Conservation (phyloP, 2,888 invertebrate species). For the Dryobotodes eremita region DNA sequence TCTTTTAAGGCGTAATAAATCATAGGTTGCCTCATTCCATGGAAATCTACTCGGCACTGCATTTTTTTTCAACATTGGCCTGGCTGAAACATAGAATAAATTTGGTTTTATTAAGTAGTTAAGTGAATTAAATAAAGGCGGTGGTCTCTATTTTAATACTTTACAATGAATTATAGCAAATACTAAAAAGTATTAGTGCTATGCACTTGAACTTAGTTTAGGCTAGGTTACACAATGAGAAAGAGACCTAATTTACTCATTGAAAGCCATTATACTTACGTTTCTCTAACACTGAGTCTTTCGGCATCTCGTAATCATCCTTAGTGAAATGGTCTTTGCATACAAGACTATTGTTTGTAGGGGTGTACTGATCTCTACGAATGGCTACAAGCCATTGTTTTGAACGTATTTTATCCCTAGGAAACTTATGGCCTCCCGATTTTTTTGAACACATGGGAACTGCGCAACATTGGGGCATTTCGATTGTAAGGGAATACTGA, state of each 20-base stretch:
- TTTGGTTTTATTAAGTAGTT: too few relatives aligned
- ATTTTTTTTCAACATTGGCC: too few relatives aligned
- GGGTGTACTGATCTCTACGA: constrained; percentile 4
- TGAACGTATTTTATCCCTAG: constrained; percentile 30
- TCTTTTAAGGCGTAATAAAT: too few relatives aligned
- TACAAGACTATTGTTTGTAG: constrained; percentile 7
- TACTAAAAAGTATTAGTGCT: background rate
- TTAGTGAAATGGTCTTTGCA: constrained; percentile 10
- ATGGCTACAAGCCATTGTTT: constrained; percentile 44
- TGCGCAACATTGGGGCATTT: constrained; percentile 18
- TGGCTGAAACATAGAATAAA: too few relatives aligned
- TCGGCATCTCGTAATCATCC: constrained; percentile 15
- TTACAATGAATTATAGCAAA: background rate
- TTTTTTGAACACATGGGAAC: constrained; percentile 36
- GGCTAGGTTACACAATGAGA: background rate
- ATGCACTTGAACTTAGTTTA: background rate
- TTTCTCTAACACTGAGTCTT: constrained; percentile 4
- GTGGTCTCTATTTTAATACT: background rate
- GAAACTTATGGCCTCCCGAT: constrained; percentile 52
- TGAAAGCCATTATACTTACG: background rate
- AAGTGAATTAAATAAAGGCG: too few relatives aligned
- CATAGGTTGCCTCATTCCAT: too few relatives aligned
- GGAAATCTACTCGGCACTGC: too few relatives aligned
- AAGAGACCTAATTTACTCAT: background rate
- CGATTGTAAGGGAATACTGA: background rate